Percentiles rank a stretch among this genome's conserved stretches.
Evolutionary conservation across 2,797 vertebrate genomes (phyloP).

Genomic region (Rhinichthys osculus): DNA sequence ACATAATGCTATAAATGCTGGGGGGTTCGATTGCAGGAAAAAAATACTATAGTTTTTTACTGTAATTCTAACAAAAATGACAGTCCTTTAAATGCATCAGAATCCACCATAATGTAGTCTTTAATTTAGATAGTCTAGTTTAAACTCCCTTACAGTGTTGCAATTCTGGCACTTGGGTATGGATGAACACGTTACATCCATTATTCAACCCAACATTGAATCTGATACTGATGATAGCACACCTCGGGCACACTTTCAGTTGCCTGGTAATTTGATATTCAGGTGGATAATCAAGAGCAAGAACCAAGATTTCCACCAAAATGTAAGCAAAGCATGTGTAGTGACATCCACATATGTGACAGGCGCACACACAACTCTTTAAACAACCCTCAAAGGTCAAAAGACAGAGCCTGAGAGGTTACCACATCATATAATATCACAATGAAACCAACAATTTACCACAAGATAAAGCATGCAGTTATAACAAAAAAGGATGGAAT

Average conservation of each 20-base stretch:
- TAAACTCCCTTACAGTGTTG: constrained; percentile 56
- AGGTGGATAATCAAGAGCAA: constrained; percentile 16
- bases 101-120: constrained; percentile 18
- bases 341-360: neutral
- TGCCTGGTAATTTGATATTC: constrained; percentile 43
- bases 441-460: neutral
- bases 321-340: constrained; percentile 22
- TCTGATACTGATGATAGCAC: constrained; percentile 58
- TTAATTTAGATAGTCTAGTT: constrained; percentile 44
- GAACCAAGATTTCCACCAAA: constrained; percentile 25
- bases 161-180: constrained; percentile 52
- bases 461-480: neutral
- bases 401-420: constrained; percentile 7
- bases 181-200: constrained; percentile 57
- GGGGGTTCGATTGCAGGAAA: neutral
- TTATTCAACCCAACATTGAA: constrained; percentile 62
- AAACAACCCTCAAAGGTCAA: constrained; percentile 18
- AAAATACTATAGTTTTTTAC: neutral
- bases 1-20: neutral
- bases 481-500: neutral
- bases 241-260: constrained; percentile 44
- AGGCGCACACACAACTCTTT: neutral
- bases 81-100: neutral
- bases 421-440: neutral
- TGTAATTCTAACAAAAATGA: neutral